Base-by-base conservation (phyloP, 2,888 invertebrate genomes). In the Gibbula magus region DNA sequence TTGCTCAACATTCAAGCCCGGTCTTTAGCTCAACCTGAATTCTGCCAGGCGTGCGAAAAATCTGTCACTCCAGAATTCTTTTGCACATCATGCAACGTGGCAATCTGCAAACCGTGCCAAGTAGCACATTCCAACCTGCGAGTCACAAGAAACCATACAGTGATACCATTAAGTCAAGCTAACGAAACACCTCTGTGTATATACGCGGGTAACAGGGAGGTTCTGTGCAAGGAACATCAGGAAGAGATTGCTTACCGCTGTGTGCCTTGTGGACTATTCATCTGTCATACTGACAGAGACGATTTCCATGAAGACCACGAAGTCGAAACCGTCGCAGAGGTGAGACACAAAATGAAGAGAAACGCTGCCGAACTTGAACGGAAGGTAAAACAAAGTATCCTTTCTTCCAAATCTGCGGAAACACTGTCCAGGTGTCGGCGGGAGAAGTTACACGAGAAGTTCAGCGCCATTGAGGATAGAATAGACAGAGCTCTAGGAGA, bases 1-100 rank as follows among this genome's bases (percentile, higher is more conserved):
- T 20, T 74, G 45, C 39, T 51, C 20, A 20, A 39, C 22, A 51
- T 25, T 8, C 20, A 20, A 2, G 10, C 20, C 51, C 10, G 25
- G 51, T 16, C 74, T 10, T 13, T n/a, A 13, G 22, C n/a, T 16
- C 25, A 39, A 51, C 39, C 39, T 16, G 20, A 39, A 8, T n/a
- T 51, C 8, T 74, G 74, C 25, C 45, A 74, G 22, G 74, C 74
- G 3, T 74, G 74, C 74, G 74, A 74, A 25, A 74, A 74, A 18
- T 16, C 20, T 7, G 16, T 51, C 20, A 20, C 39, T 51, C 74
- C 74, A 22, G 45, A 74, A 13, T 74, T 74, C 51, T 22, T 52
- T 22, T 74, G 74, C 29, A 39, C 45, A 25, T 51, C 74, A 4
- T 74, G 74, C 51, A 74, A 51, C 51, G 74, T 74, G 16, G 74